Conservation (phyloP, 2,113 vertebrate genomes). For the Scatophagus argus region DNA sequence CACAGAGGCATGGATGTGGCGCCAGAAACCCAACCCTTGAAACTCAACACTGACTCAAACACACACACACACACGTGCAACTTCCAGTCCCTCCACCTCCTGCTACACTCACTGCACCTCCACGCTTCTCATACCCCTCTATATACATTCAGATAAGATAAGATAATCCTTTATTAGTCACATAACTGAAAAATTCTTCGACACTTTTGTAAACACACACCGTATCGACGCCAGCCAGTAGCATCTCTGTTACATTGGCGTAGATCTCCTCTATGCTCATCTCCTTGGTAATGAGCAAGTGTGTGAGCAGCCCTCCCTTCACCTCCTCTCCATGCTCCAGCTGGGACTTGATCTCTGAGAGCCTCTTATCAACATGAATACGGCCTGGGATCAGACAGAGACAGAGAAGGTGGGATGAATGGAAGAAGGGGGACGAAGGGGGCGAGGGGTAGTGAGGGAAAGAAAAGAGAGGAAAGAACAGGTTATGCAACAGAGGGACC, state of each 20-base stretch:
- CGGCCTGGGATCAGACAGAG: constrained; percentile 83
- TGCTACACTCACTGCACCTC: constrained; percentile 1
- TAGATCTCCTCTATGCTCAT: constrained; percentile 94
- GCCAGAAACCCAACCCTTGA: constrained; percentile 70
- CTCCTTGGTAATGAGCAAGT: constrained; percentile 88
- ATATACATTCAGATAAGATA: too few species aligned
- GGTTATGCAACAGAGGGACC: constrained; percentile 63
- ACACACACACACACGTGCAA: constrained; percentile 22
- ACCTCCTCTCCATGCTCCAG: constrained; percentile 84
- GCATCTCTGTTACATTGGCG: constrained; percentile 94
- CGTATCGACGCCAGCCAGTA: constrained; percentile 94
- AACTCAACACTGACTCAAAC: constrained; percentile 59
- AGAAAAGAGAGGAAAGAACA: constrained; percentile 19
- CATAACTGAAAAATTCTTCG: too few species aligned
- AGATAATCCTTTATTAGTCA: too few species aligned
- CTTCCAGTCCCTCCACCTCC: background rate
- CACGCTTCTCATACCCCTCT: background rate
- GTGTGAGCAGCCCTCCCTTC: constrained; percentile 90
- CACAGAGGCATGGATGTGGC: constrained; percentile 64
- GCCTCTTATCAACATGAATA: constrained; percentile 89
- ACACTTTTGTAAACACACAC: constrained; percentile 71
- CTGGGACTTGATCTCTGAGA: constrained; percentile 85
- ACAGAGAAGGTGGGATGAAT: constrained; percentile 39
- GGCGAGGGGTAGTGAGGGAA: background rate
- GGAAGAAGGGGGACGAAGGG: background rate